A percentile compares a stretch with the other conserved stretches of the same genome.
Conservation (phyloP, 1,140 invertebrate genomes). For the Coelopa frigida region DNA sequence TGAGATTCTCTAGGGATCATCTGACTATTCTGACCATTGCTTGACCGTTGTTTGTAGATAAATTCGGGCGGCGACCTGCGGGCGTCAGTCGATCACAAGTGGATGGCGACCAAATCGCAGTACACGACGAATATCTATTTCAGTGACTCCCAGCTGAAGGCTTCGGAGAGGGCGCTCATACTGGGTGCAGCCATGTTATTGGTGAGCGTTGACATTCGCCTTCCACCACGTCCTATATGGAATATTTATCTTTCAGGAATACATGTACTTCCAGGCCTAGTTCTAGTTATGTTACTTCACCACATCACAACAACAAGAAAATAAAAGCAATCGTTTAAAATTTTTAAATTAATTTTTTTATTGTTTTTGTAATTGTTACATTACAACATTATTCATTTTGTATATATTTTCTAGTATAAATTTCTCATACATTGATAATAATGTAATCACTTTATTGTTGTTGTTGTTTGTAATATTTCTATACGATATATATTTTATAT, state of each 20-base stretch:
- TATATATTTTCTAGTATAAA: conserved; percentile 6
- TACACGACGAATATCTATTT: conserved; percentile 50
- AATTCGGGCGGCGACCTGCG: conserved; percentile 43
- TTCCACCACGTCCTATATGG: neutral
- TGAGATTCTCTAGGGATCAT: conserved; percentile 16
- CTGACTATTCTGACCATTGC: conserved; percentile 9
- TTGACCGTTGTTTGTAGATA: too few species aligned
- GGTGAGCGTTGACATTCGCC: conserved; percentile 28
- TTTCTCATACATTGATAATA: conserved; percentile 5
- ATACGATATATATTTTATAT: conserved; percentile 8
- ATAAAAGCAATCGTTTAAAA: conserved; percentile 10
- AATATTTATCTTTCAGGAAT: conserved; percentile 30
- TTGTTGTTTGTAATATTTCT: conserved; percentile 5
- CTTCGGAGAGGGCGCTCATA: conserved; percentile 46
- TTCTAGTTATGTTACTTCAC: conserved; percentile 12
- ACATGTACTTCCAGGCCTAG: conserved; percentile 37
- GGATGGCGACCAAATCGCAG: conserved; percentile 45
- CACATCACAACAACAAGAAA: neutral
- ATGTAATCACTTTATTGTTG: conserved; percentile 1
- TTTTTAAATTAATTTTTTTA: conserved; percentile 11
- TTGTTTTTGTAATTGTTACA: conserved; percentile 9
- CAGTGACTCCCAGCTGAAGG: conserved; percentile 41
- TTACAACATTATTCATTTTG: conserved; percentile 1
- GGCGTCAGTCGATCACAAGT: conserved; percentile 48
- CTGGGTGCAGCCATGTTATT: conserved; percentile 48